phyloP scores from a whole-genome alignment of 2,888 invertebrate species.

The Podabrus alpinus region DNA sequence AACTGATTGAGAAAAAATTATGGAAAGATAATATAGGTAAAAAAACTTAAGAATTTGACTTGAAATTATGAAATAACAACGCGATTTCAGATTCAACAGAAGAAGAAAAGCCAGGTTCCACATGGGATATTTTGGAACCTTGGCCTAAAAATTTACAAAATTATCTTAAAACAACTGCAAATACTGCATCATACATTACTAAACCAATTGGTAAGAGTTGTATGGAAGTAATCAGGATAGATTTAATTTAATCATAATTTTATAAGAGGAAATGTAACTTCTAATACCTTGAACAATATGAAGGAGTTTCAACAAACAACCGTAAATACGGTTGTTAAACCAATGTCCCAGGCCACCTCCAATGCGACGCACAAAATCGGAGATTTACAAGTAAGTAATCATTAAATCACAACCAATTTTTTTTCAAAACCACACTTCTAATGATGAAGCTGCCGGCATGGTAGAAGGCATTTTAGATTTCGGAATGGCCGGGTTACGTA shows the following conservation, averaged over 20 bases:
- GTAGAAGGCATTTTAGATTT: constrained; percentile 67
- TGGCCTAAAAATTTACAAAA: constrained; percentile 20
- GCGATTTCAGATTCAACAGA: constrained; percentile 27
- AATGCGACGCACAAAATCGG: constrained; percentile 67
- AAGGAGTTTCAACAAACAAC: constrained; percentile 61
- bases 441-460: constrained; percentile 69
- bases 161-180: constrained; percentile 22
- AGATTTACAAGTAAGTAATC: constrained; percentile 62
- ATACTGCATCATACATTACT: constrained; percentile 9
- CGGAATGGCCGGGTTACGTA: constrained; percentile 65
- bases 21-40: constrained; percentile 36
- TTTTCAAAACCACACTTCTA: neutral
- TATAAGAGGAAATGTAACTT: constrained; percentile 48
- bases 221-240: neutral
- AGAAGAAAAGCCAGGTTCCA: constrained; percentile 30
- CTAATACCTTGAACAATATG: constrained; percentile 53
- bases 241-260: neutral
- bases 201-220: constrained; percentile 23
- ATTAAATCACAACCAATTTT: neutral
- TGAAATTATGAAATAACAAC: neutral
- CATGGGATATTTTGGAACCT: constrained; percentile 25
- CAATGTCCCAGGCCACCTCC: constrained; percentile 53
- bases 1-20: constrained; percentile 35
- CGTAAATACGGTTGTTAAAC: constrained; percentile 56
- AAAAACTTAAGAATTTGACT: neutral